phyloP scores from a whole-genome alignment of 2,797 vertebrate genomes.

The Hippoglossus hippoglossus region DNA sequence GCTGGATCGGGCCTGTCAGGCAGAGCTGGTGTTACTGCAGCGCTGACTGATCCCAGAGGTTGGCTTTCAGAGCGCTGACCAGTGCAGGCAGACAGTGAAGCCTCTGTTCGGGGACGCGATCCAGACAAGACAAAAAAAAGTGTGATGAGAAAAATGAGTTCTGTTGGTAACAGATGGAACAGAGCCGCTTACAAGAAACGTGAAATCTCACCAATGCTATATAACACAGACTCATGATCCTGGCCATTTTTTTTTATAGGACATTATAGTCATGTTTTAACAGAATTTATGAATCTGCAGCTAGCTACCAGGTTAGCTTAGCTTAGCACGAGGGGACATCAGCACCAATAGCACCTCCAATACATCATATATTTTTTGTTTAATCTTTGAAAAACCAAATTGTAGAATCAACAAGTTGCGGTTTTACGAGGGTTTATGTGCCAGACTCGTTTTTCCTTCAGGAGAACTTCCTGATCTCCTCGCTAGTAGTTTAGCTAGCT shows the following conservation, averaged over 20 bases:
- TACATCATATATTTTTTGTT: neutral
- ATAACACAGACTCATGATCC: neutral
- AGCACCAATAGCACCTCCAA: neutral
- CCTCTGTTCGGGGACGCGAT: constrained; percentile 36
- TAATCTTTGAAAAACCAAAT: neutral
- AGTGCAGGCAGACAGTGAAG: constrained; percentile 41
- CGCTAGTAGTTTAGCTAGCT: no score
- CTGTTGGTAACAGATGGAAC: constrained; percentile 9
- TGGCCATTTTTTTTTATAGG: neutral
- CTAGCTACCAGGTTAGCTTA: constrained; percentile 1
- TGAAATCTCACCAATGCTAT: neutral
- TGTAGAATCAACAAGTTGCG: neutral
- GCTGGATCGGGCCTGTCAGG: constrained; percentile 75
- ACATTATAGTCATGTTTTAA: neutral
- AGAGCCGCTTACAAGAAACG: neutral
- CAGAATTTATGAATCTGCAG: no score
- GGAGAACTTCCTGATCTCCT: no score
- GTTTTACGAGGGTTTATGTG: neutral
- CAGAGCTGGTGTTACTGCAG: constrained; percentile 57
- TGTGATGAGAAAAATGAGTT: constrained; percentile 36
- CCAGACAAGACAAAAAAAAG: constrained; percentile 13
- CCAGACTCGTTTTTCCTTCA: no score
- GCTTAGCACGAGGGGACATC: constrained; percentile 5
- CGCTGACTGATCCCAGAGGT: constrained; percentile 66
- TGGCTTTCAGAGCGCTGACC: constrained; percentile 52